phyloP scores from a whole-genome alignment of 2,888 invertebrate genomes.

The Drosophila vallismaia region DNA sequence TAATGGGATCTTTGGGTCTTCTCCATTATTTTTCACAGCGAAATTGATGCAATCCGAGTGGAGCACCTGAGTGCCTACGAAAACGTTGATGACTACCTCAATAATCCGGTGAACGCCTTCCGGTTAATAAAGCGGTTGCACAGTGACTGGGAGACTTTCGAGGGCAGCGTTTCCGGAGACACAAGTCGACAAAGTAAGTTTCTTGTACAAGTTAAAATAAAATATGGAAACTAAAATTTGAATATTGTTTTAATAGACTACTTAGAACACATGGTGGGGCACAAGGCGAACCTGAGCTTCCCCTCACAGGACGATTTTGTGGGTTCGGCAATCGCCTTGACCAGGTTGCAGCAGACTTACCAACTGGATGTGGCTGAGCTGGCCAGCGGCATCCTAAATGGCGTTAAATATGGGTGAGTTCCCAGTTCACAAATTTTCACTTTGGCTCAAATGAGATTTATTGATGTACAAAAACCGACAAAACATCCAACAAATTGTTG shows the following conservation, averaged over 20 bases:
- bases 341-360: conserved; percentile 97
- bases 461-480: background rate
- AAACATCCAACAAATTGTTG: background rate
- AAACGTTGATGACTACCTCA: conserved; percentile 89
- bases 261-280: conserved; percentile 89
- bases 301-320: conserved; percentile 96
- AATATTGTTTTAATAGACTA: conserved; percentile 85
- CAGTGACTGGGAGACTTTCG: conserved; percentile 93
- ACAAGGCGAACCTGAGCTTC: conserved; percentile 90
- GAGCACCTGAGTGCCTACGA: conserved; percentile 92
- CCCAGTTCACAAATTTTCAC: background rate
- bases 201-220: background rate
- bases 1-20: conserved; percentile 14
- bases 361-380: conserved; percentile 93
- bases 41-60: conserved; percentile 87
- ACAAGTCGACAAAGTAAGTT: conserved; percentile 84
- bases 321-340: conserved; percentile 96
- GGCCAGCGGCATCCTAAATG: conserved; percentile 93
- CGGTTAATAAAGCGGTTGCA: conserved; percentile 96
- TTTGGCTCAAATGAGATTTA: background rate
- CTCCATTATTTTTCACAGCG: conserved; percentile 57
- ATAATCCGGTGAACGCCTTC: conserved; percentile 97
- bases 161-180: conserved; percentile 88
- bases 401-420: conserved; percentile 90
- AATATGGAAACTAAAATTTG: background rate